Evolutionary conservation across 2,888 invertebrate genomes (phyloP), one percentile per base, ranked within the genome.

Genomic region (Nemotelus nigrinus): DNA sequence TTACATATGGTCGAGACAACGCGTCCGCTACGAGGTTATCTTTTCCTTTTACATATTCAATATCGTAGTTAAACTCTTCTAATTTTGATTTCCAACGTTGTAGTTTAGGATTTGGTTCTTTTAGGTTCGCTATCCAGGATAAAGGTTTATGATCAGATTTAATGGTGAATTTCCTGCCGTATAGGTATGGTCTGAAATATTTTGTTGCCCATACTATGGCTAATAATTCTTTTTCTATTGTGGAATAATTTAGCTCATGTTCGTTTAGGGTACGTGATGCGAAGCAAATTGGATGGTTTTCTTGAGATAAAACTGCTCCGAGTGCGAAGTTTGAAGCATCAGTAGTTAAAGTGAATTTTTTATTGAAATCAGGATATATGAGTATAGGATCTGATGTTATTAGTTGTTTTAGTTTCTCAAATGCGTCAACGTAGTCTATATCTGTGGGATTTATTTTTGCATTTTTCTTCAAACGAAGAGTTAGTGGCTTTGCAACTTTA

Each of bases 241-340:
- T 43, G 39, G 63, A 39, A 43, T 63, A 63, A 43, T 43, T 41
- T 3, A 43, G 39, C 63, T 63, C 63, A 25, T 63, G 63, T 41
- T 8, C 25, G 43, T 63, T 63, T 43, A 63, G 25, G n/a, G 63
- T 63, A 8, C 63, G 39, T 8, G n/a, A n/a, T 63, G 63, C 63
- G 25, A 63, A 63, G 25, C n/a, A 41, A 43, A 63, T 25, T 6
- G 72, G 58, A n/a, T 57, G 39, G 78, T 82, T 79, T 47, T 77
- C 81, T 80, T 84, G 84, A 5, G 79, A 80, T 10, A 84, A 64
- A 3, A 84, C 81, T 2, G 78, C 81, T 0, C 63, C 63, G 39
- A 63, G 39, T 43, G 58, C 58, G 25, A 7, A 58, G n/a, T 58
- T 58, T 5, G 58, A 58, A 58, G 58, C 58, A n/a, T 58, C 58